Conservation (phyloP, 2,113 vertebrate species). For the Otolemur garnettii region DNA sequence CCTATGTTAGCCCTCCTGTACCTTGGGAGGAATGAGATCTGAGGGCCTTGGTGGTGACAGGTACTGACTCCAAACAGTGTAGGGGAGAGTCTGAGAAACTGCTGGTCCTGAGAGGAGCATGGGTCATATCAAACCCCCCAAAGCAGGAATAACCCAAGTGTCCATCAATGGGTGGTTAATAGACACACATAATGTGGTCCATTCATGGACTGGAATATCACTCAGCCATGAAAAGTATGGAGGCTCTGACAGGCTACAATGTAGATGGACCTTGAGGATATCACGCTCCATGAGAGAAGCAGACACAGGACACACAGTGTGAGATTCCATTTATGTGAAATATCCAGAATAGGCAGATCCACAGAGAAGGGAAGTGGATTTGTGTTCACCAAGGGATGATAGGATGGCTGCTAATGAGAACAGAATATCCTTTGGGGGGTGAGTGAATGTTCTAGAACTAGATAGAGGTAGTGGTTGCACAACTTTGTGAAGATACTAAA, state of each 20-base stretch:
- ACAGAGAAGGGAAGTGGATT: background rate
- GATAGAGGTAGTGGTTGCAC: too few relatives aligned
- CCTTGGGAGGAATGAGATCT: background rate
- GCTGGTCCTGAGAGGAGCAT: background rate
- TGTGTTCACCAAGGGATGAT: background rate
- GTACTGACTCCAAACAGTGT: too few relatives aligned
- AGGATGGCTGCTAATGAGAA: background rate
- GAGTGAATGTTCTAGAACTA: background rate
- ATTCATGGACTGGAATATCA: background rate
- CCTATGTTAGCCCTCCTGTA: background rate
- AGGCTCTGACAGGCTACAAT: background rate
- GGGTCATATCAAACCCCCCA: background rate
- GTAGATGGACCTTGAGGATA: fast-evolving
- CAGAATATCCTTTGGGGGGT: background rate
- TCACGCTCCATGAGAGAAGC: background rate
- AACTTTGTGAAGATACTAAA: background rate
- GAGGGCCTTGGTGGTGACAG: background rate
- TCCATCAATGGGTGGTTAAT: background rate
- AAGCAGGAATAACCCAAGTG: background rate
- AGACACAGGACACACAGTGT: background rate
- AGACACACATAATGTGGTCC: background rate
- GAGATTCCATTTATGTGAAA: background rate
- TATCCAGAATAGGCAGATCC: background rate
- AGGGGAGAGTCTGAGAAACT: background rate
- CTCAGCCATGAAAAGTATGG: background rate